phyloP scores from a whole-genome alignment of 2,888 invertebrate genomes.

The Belgica antarctica region DNA sequence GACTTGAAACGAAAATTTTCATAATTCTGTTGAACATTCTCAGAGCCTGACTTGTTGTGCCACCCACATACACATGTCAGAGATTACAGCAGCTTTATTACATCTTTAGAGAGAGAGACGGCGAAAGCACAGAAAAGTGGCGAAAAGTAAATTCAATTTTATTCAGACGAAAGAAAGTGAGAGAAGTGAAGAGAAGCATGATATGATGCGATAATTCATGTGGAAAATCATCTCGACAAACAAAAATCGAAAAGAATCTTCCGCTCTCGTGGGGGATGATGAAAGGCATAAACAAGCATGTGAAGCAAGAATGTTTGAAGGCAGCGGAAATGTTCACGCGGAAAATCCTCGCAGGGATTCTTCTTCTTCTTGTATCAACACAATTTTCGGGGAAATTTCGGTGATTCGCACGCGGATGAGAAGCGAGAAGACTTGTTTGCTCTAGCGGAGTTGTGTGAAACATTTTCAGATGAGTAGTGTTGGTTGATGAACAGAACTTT shows the following conservation, averaged over 20 bases:
- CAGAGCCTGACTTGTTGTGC: background rate
- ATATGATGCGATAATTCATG: conserved; percentile 38
- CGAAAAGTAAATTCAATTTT: conserved; percentile 41
- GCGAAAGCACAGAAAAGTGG: background rate
- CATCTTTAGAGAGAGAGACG: conserved; percentile 2
- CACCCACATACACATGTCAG: conserved; percentile 33
- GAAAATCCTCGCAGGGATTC: background rate
- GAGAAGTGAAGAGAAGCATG: conserved; percentile 2
- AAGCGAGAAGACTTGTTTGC: too few relatives aligned
- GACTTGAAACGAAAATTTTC: conserved; percentile 32
- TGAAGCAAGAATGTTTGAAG: too few relatives aligned
- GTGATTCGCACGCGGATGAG: too few relatives aligned
- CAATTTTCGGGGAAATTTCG: too few relatives aligned
- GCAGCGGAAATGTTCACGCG: background rate
- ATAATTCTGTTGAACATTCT: background rate
- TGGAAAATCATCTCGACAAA: conserved; percentile 39
- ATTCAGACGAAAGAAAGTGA: background rate
- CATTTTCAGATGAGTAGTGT: too few relatives aligned
- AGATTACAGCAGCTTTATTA: conserved; percentile 34
- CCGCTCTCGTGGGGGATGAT: background rate
- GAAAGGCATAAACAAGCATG: background rate
- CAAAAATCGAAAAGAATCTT: background rate
- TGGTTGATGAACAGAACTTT: too few relatives aligned
- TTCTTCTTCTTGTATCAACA: too few relatives aligned
- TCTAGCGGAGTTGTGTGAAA: too few relatives aligned